Conservation (phyloP, 1,140 invertebrate species). For the Liolophura sinensis region DNA sequence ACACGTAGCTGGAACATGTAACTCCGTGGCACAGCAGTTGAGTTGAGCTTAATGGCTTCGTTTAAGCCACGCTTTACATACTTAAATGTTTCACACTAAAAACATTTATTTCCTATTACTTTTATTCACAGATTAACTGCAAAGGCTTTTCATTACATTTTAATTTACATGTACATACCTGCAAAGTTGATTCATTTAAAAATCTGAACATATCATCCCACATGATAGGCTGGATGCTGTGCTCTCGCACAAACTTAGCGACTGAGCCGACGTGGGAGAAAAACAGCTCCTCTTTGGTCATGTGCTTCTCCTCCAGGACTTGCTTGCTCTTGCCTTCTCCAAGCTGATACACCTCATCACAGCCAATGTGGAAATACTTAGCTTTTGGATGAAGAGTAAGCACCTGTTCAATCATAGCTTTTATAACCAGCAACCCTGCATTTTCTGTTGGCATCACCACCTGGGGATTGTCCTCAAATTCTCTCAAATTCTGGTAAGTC, state of each 20-base stretch:
- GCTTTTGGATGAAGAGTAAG: conserved; percentile 60
- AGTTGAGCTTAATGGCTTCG: no score
- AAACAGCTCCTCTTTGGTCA: conserved; percentile 60
- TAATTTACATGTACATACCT: conserved; percentile 17
- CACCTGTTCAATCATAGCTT: conserved; percentile 80
- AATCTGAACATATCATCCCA: conserved; percentile 93
- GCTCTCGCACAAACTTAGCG: conserved; percentile 53
- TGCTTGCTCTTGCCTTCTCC: conserved; percentile 14
- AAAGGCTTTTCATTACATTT: no score
- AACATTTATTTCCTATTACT: no score
- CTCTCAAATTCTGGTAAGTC: conserved; percentile 74
- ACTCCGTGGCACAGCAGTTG: no score
- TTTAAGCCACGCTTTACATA: no score
- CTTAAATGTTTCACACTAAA: no score
- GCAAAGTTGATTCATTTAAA: conserved; percentile 60
- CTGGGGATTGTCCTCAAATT: conserved; percentile 72
- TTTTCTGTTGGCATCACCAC: conserved; percentile 81
- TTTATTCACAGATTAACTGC: no score
- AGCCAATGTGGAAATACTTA: conserved; percentile 64
- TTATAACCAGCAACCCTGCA: conserved; percentile 71
- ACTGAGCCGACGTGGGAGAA: conserved; percentile 58
- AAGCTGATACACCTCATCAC: conserved; percentile 61
- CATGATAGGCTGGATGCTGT: conserved; percentile 71
- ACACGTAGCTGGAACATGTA: no score
- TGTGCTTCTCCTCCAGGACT: conserved; percentile 45